Base-by-base conservation (phyloP, 2,113 vertebrate species). In the Corythornis vintsioides region DNA sequence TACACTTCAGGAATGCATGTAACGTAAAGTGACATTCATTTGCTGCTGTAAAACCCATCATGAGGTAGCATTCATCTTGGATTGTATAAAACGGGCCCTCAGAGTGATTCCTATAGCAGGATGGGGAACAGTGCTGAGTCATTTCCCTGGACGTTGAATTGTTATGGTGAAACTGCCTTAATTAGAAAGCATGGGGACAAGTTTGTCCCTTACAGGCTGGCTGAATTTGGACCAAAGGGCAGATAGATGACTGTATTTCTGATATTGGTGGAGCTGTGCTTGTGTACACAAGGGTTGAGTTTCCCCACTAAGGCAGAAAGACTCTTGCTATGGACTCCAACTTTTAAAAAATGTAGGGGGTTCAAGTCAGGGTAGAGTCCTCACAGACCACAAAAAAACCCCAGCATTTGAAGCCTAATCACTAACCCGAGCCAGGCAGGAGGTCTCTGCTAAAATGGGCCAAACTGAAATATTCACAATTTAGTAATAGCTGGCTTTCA, bases 401-500 rank as follows among this genome's bases (percentile, higher is more conserved):
- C 45, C 1, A 48, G 33, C 21, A 48, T 42, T 45, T 88, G 63
- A 57, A 79, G 29, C 52, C 35, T 48, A 28, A 52, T 19, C 31
- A 25, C 75, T 83, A 53, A 15, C 31, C 47, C 47, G 47, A 77
- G 67, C 38, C n/a, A 63, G 61, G 72, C 55, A 71, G 85, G 47
- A 92, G 47, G 56, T n/a, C 61, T 77, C 5, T 86, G 35, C 73
- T 86, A 26, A 80, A 92, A 40, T 56, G 43, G 73, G 40, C 31
- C 10, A 1, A 28, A 59, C 48, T 92, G 88, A 86, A 96, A 93
- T 92, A 95, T 65, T 95, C 88, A 84, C 69, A 78, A 35, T 93
- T 93, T 80, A 89, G 48, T 91, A 83, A 78, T 61, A 78, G 18
- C 65, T 90, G 47, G 21, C 48, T 78, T 94, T 88, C 26, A 12